These are phyloP conservation scores for Caenorhabditis sulstoni DNA, from an alignment of 2,888 invertebrate species.

Conservation along the genomic window DNA sequence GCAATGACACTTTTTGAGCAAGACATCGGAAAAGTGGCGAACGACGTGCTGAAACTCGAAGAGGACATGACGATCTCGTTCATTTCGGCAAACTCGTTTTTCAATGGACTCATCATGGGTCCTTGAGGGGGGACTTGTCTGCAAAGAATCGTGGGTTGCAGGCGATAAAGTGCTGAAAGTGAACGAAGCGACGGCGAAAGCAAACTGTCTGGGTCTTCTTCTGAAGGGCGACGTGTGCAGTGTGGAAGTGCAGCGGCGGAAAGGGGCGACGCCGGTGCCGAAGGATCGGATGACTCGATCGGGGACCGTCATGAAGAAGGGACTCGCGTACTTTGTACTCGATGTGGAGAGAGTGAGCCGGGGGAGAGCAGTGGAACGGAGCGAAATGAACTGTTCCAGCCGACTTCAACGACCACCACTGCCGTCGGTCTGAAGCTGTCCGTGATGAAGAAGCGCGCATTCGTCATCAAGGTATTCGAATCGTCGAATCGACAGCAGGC, in stretches of 20 bases:
- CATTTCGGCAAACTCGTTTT: slow-evolving; percentile 24
- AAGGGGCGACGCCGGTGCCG: slow-evolving; percentile 4
- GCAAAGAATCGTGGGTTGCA: slow-evolving; percentile 1
- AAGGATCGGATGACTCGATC: neutral
- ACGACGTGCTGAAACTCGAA: slow-evolving; percentile 20
- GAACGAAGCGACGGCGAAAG: slow-evolving; percentile 11
- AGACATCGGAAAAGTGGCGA: slow-evolving; percentile 17
- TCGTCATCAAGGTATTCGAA: slow-evolving; percentile 7
- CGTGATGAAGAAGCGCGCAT: slow-evolving; percentile 14
- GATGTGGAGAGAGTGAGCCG: slow-evolving; percentile 23
- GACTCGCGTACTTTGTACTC: slow-evolving; percentile 7
- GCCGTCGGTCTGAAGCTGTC: slow-evolving; percentile 19
- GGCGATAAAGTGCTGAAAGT: slow-evolving; percentile 23
- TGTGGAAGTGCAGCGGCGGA: slow-evolving; percentile 20
- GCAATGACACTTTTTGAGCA: too few species aligned
- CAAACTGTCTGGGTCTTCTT: slow-evolving; percentile 10
- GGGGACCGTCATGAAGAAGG: neutral
- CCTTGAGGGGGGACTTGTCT: too few species aligned
- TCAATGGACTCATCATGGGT: slow-evolving; percentile 52
- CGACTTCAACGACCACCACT: slow-evolving; percentile 8
- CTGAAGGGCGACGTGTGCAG: slow-evolving; percentile 11
- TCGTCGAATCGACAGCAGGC: too few species aligned
- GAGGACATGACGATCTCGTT: slow-evolving; percentile 16
- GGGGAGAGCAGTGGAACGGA: too few species aligned
- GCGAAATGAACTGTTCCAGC: too few species aligned